These are phyloP conservation scores for Psilopsiagon aurifrons DNA, from an alignment of 2,113 vertebrate genomes.

Conservation along the genomic window DNA sequence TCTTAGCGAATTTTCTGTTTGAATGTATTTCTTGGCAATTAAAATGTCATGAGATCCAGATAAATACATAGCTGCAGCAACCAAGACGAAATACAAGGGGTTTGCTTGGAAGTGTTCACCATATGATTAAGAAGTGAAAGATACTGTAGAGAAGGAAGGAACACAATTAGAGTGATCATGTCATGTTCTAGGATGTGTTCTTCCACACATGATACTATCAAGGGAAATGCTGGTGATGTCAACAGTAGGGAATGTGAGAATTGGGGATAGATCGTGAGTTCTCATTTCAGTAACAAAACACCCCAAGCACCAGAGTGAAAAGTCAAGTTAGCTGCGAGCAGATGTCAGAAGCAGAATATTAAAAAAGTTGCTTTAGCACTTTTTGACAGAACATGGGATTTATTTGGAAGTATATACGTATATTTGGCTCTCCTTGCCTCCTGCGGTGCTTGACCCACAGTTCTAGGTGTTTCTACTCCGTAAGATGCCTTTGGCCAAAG, in stretches of 20 bases:
- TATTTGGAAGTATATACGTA: not conserved
- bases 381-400: not conserved
- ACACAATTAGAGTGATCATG: not conserved
- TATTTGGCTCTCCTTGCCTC: not conserved
- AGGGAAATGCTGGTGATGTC: not conserved
- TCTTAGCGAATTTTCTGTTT: not conserved
- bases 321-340: not conserved
- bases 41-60: not conserved
- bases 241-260: not conserved
- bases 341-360: not conserved
- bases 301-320: not conserved
- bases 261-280: rapidly evolving
- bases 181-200: not conserved
- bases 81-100: not conserved
- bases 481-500: not conserved
- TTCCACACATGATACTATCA: not conserved
- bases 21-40: not conserved
- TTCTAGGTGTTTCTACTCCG: not conserved
- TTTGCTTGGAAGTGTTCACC: not conserved
- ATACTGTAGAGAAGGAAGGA: not conserved
- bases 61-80: not conserved
- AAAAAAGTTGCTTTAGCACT: not conserved
- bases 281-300: not conserved
- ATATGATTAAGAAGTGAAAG: not conserved
- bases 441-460: not conserved